phyloP scores from a whole-genome alignment of 2,797 vertebrate species.

The Chiroxiphia lanceolata region DNA sequence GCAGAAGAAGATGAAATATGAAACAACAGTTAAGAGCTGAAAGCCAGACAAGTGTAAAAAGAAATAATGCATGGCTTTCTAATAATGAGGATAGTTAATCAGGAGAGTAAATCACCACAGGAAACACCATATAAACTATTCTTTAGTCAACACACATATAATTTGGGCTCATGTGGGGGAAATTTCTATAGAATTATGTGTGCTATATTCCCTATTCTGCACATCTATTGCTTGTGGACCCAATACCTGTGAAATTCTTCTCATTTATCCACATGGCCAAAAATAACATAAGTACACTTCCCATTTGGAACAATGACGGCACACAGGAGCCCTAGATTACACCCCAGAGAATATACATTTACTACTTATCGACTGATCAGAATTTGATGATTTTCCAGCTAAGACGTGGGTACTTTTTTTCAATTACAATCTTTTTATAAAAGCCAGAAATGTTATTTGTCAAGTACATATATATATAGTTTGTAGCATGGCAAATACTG shows the following conservation, averaged over 20 bases:
- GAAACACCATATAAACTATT: neutral
- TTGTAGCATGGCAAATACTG: neutral
- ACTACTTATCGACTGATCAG: neutral
- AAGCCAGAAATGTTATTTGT: neutral
- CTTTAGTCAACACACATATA: neutral
- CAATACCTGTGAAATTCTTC: neutral
- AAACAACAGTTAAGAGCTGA: neutral
- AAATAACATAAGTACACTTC: accelerated
- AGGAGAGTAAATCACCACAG: neutral
- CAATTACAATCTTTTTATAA: neutral
- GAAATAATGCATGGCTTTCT: neutral
- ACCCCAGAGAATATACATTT: neutral
- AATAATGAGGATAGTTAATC: neutral
- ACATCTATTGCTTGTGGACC: neutral
- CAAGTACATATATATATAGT: neutral
- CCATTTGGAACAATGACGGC: neutral
- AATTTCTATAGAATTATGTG: neutral
- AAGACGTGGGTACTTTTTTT: neutral
- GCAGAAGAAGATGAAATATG: neutral
- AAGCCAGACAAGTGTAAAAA: neutral
- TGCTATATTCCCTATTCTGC: neutral
- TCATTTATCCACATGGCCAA: neutral
- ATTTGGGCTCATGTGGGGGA: neutral
- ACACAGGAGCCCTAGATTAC: neutral
- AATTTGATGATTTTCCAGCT: neutral